Percentiles rank a stretch among this genome's conserved stretches.
These are phyloP conservation scores for Aix galericulata DNA, from an alignment of 2,113 vertebrate genomes.

Conservation along the genomic window DNA sequence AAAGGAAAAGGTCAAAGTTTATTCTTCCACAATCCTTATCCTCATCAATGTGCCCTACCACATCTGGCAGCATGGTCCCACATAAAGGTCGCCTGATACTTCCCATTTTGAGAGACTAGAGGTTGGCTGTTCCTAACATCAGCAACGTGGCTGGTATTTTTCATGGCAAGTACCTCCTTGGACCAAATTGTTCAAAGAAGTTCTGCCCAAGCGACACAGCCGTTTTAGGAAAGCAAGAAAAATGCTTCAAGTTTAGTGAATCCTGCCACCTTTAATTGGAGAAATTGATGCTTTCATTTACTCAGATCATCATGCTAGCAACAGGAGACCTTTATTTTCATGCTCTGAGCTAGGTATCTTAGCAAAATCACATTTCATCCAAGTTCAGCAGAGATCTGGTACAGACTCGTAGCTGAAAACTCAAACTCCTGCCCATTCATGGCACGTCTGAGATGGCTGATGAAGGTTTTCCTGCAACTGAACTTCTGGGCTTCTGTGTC, in stretches of 20 bases:
- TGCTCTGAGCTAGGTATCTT: background rate
- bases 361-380: background rate
- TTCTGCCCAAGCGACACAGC: background rate
- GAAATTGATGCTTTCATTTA: background rate
- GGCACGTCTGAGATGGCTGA: background rate
- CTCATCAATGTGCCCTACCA: background rate
- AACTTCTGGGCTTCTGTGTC: background rate
- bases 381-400: conserved; percentile 22
- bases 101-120: background rate
- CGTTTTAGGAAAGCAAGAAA: background rate
- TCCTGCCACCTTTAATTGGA: background rate
- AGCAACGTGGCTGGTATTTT: background rate
- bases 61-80: background rate
- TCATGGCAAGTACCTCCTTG: background rate
- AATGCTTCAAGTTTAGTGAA: background rate
- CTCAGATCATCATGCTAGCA: background rate
- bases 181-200: background rate
- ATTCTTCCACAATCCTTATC: conserved; percentile 13
- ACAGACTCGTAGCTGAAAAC: background rate
- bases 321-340: conserved; percentile 4
- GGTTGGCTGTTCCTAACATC: background rate
- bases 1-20: conserved; percentile 59
- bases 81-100: background rate
- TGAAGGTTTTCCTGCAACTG: background rate
- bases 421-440: background rate